Evolutionary conservation across 2,888 invertebrate genomes (phyloP).

Genomic region (Parthenolecanium corni): DNA sequence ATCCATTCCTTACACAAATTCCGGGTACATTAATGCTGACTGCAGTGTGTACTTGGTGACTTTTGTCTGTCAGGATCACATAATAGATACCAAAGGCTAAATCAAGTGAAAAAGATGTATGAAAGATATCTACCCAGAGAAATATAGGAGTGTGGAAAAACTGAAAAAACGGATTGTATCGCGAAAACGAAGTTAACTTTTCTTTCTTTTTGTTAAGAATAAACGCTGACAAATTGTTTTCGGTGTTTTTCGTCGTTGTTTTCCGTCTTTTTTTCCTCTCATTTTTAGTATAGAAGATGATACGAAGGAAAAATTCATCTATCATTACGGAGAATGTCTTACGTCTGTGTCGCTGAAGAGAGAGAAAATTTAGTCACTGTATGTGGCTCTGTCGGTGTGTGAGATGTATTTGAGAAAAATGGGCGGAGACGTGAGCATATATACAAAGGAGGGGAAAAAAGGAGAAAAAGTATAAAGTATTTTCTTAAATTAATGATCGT

Average conservation of each 20-base stretch:
- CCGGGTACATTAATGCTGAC: too few relatives aligned
- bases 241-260: not conserved
- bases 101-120: too few relatives aligned
- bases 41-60: too few relatives aligned
- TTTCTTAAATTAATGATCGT: slow-evolving; percentile 16
- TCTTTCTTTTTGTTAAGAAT: not conserved
- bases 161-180: not conserved
- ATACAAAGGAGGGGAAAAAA: not conserved
- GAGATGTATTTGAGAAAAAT: not conserved
- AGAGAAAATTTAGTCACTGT: not conserved
- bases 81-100: too few relatives aligned
- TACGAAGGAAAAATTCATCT: slow-evolving; percentile 3
- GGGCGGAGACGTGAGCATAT: not conserved
- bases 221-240: slow-evolving; percentile 2
- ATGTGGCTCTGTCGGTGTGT: not conserved
- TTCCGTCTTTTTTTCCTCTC: too few relatives aligned
- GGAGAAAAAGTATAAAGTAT: not conserved
- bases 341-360: not conserved
- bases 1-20: too few relatives aligned
- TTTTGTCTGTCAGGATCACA: too few relatives aligned
- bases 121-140: not conserved
- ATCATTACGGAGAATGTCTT: not conserved
- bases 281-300: not conserved
- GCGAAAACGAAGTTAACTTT: not conserved
- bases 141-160: not conserved